Percentiles rank a stretch among this genome's conserved stretches.
These are phyloP conservation scores for Hepsetus odoe DNA, from an alignment of 2,113 vertebrate genomes.

Conservation along the genomic window DNA sequence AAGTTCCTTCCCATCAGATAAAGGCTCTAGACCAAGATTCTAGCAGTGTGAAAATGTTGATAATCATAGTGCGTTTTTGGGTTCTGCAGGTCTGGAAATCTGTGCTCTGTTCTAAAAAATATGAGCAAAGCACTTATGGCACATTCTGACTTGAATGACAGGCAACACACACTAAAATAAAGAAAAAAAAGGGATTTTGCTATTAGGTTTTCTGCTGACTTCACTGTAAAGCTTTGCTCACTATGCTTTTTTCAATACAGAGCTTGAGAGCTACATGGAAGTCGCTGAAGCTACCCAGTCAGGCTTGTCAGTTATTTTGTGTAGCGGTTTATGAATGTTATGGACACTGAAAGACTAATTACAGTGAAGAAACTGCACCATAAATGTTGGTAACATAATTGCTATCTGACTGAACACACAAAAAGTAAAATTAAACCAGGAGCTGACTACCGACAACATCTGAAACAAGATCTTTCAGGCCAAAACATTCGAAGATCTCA, in stretches of 20 bases:
- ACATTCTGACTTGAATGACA: background rate
- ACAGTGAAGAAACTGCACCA: background rate
- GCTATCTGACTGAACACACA: background rate
- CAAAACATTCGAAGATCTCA: too few relatives aligned
- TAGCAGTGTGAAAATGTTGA: background rate
- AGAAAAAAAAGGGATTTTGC: constrained; percentile 13
- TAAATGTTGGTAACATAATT: background rate
- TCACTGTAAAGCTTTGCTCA: constrained; percentile 34
- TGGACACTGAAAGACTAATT: background rate
- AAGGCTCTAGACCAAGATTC: background rate
- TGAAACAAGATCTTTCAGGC: too few relatives aligned
- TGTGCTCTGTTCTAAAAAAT: constrained; percentile 32
- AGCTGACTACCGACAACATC: background rate
- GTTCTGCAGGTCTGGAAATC: background rate
- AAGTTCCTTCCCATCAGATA: too few relatives aligned
- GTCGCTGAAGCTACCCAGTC: background rate
- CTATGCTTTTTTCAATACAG: background rate
- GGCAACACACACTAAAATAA: background rate
- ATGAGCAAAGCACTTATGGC: constrained; percentile 33
- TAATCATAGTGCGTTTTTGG: constrained; percentile 25
- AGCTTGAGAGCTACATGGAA: background rate
- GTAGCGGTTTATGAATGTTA: background rate
- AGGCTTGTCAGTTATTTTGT: background rate
- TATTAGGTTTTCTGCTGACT: background rate
- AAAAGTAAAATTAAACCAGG: background rate